Evolutionary conservation across 2,888 invertebrate genomes (phyloP).

Genomic region (Aquatica leii): DNA sequence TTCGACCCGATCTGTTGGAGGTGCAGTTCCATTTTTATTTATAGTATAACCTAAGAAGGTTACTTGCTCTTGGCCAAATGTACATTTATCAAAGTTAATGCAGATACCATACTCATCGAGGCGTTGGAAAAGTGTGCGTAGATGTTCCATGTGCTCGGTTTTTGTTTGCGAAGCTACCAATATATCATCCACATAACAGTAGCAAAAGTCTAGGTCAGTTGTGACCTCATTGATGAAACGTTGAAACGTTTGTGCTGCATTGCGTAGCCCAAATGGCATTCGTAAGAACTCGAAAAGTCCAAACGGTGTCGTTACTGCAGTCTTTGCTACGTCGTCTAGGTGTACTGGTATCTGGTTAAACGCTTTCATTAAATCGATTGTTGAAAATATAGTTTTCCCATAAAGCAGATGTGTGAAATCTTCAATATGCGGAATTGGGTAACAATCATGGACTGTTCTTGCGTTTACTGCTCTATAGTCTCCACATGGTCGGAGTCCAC

Average conservation of each 20-base stretch:
- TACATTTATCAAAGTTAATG: slow-evolving; percentile 37
- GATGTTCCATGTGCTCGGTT: slow-evolving; percentile 37
- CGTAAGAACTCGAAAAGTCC: too few relatives aligned
- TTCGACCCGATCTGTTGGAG: neutral
- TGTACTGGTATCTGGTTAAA: too few relatives aligned
- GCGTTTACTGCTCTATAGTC: too few relatives aligned
- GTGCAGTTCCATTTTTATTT: neutral
- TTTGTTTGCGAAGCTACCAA: slow-evolving; percentile 33
- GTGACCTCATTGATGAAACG: slow-evolving; percentile 49
- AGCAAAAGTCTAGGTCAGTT: slow-evolving; percentile 42
- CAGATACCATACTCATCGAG: too few relatives aligned
- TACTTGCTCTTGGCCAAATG: slow-evolving; percentile 3
- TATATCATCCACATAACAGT: slow-evolving; percentile 47
- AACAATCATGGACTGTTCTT: slow-evolving; percentile 60
- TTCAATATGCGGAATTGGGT: slow-evolving; percentile 53
- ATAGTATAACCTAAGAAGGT: neutral
- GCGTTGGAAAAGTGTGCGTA: slow-evolving; percentile 40
- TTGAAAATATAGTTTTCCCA: too few relatives aligned
- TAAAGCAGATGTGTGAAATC: slow-evolving; percentile 48
- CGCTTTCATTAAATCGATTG: too few relatives aligned
- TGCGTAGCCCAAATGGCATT: slow-evolving; percentile 57
- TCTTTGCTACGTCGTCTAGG: too few relatives aligned
- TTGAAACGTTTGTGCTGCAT: slow-evolving; percentile 55
- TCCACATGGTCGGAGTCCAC: slow-evolving; percentile 49
- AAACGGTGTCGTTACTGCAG: slow-evolving; percentile 54